Base-by-base conservation (phyloP, 2,113 vertebrate species). In the Thalassoma bifasciatum region DNA sequence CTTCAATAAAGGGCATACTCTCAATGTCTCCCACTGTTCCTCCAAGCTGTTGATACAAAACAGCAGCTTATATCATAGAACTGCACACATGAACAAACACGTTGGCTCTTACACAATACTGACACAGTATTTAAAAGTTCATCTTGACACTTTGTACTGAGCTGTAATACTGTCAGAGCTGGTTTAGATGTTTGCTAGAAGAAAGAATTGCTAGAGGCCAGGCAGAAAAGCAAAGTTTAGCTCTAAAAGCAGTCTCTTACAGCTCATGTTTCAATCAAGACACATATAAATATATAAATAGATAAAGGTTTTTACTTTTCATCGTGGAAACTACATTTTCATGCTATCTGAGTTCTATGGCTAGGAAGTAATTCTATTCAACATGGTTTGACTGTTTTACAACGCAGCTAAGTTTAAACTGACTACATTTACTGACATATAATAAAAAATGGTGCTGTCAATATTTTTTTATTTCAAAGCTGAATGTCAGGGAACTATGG, bases 1-100 rank as follows among this genome's bases (percentile, higher is more conserved):
- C 98, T 81, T 99, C 98, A 0, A 98, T 96, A 84, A 98, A 99
- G 10, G 97, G 97, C 97, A 99, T 99, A 90, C 98, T 99, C 88
- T 99, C 97, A 0, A 98, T 99, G 80, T 99, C 97, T 0, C 97
- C 97, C 1, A 99, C 97, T 0, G 97, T 98, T 16, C 97, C 98
- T 11, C 97, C 98, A 0, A 99, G 94, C 97, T 99, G 83, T 74
- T 87, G 72, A 65, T 66, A 79, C 67, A 59, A 79, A 72, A 86
- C 63, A 86, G 8, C 16, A 24, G 62, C 50, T 86, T 49, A 85
- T 54, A 58, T 10, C 3, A 34, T 42, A 66, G 10, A 42, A 21
- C 26, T 37, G 42, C 42, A 66, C n/a, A 9, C 22, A 67, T 13
- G 14, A 77, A 38, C 12, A 62, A 37, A 75, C 64, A 51, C 10